Percentiles rank a stretch among this genome's conserved stretches.
phyloP scores from a whole-genome alignment of 2,888 invertebrate genomes.

The Pandemis cinnamomeana region DNA sequence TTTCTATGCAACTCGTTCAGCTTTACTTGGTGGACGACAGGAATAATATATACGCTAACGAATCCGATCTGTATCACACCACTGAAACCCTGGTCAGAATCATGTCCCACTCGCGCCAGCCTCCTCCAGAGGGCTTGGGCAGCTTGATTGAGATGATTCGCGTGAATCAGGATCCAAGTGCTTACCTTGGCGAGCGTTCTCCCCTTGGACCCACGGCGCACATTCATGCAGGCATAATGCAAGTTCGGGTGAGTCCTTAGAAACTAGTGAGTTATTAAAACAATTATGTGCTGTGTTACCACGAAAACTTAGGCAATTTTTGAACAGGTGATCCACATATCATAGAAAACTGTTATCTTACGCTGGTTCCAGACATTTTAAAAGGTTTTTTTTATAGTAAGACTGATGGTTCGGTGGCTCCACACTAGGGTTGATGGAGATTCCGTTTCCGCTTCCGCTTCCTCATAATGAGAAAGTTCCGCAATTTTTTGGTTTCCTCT shows the following conservation, averaged over 20 bases:
- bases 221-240: constrained; percentile 96
- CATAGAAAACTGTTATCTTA: no score
- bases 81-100: constrained; percentile 93
- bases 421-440: no score
- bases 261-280: neutral
- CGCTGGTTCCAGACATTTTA: no score
- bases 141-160: constrained; percentile 92
- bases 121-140: constrained; percentile 93
- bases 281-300: no score
- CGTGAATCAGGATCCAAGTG: constrained; percentile 88
- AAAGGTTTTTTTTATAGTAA: no score
- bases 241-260: constrained; percentile 86
- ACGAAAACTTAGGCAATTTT: no score
- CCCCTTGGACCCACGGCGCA: constrained; percentile 93
- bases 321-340: no score
- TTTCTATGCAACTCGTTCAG: constrained; percentile 96
- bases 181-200: constrained; percentile 90
- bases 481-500: no score
- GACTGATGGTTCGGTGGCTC: no score
- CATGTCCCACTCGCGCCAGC: constrained; percentile 89
- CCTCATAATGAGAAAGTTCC: no score
- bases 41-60: constrained; percentile 89
- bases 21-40: constrained; percentile 94
- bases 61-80: constrained; percentile 94
- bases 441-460: no score